A percentile compares a stretch with the other conserved stretches of the same genome.
phyloP scores from a whole-genome alignment of 2,113 vertebrate genomes.

The Trogon melanurus region DNA sequence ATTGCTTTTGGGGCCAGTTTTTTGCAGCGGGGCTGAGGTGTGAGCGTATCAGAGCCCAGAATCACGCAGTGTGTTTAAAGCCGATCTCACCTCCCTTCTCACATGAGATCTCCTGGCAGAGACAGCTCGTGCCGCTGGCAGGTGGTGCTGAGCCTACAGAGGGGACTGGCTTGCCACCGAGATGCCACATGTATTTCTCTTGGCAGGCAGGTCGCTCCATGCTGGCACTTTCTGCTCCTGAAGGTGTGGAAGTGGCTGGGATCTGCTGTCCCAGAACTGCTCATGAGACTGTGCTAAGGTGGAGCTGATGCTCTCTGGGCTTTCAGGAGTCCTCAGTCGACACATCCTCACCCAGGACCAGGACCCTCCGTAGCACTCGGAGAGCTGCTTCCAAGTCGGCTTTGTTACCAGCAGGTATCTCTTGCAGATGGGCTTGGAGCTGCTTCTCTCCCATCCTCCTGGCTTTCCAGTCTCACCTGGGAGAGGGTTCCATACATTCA shows the following conservation, averaged over 20 bases:
- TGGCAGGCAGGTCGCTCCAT: background rate
- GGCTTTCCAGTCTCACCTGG: background rate
- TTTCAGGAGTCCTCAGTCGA: background rate
- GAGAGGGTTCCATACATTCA: background rate
- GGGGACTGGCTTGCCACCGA: background rate
- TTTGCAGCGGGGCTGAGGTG: conserved; percentile 23
- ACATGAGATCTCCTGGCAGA: background rate
- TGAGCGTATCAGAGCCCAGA: background rate
- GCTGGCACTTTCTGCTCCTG: background rate
- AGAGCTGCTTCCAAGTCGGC: background rate
- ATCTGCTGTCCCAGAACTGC: background rate
- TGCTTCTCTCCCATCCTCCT: background rate
- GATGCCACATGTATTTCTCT: background rate
- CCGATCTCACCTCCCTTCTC: conserved; percentile 16
- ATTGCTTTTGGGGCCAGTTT: background rate
- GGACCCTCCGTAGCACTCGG: background rate
- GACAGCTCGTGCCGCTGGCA: background rate
- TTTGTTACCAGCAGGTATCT: background rate
- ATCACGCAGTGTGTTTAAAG: background rate
- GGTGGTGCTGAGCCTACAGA: background rate
- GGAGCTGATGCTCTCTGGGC: background rate
- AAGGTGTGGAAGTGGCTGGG: background rate
- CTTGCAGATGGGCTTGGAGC: background rate
- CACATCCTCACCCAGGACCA: background rate
- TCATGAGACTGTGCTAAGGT: background rate